Base-by-base conservation (phyloP, 2,113 vertebrate species). In the Notothenia rossii region DNA sequence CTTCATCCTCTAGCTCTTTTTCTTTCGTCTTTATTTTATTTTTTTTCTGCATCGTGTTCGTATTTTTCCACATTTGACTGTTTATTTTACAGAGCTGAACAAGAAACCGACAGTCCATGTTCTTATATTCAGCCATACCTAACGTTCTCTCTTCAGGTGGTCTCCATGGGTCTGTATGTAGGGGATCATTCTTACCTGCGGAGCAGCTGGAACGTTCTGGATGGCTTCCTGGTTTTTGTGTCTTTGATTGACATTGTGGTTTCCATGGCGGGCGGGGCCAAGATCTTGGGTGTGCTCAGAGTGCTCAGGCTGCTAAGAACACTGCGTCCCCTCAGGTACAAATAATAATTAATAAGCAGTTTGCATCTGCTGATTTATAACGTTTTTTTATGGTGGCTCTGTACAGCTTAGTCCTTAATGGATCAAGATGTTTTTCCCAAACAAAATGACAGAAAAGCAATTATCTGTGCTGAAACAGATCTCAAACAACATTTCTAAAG, bases 221-320 rank as follows among this genome's bases (percentile, higher is more conserved):
- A 99, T 40, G 97, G 98, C 70, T 99, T 99, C 90, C 95, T 99
- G 64, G 98, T 99, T 83, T 98, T 99, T 0, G 98, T 99, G 67
- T 99, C 98, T n/a, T 93, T 99, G 83, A 96, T 99, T 62, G 98
- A 99, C 90, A 99, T 99, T 0, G 98, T 99, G 17, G 98, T 99
- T 67, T 99, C 98, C 0, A 93, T 99, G 94, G 98, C 98, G 0
- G 98, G 98, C 0, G 98, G 98, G 5, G 98, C 98, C 70, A 99
- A 98, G 94, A 99, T 99, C 90, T 92, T 99, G 53, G 98, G 98
- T 0, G 98, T 99, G 68, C 96, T 99, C 6, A 91, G 98, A 55
- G 98, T 99, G 2, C 95, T 99, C 40, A 90, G 98, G 62, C 94
- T 99, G 71, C 93, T 99, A 54, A 95, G 98, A 60, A 99, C 98